Evolutionary conservation across 2,797 vertebrate species (phyloP), one percentile per base, ranked within the genome.

Genomic region (Ceyx erithaca): DNA sequence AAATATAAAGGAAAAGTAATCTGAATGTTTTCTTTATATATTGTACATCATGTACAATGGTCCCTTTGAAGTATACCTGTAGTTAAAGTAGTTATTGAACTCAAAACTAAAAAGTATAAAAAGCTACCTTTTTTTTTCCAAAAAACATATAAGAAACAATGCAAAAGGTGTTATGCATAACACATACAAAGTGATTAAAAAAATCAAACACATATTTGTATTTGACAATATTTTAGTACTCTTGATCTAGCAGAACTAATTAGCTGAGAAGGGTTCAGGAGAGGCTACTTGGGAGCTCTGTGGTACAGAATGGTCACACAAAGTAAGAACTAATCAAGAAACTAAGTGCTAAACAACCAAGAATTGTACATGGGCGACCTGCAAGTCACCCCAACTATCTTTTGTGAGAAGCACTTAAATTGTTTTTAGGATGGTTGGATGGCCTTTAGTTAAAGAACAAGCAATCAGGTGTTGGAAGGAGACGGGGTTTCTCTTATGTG

Each of bases 1-100:
- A 62, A 92, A 96, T 97, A 97, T 97, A 92, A 95, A 97, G 96
- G 96, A 97, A 96, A 96, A 95, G 80, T 97, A 91, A 95, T 82
- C 90, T 52, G 88, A 95, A 77, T 95, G 85, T 90, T 93, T 93
- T 94, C 90, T 95, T 95, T 89, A 91, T 92, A 95, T 96, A 93
- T 92, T 95, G 95, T 97, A 97, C 95, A 66, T 90, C 94, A 90
- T 85, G 96, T 98, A 97, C 97, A 97, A 91, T 97, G 97, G 97
- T 98, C 98, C 98, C 98, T 98, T 98, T 97, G 97, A 97, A 97
- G 97, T 96, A 97, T 98, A 98, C 98, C 98, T 98, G 97, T 97
- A 98, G 98, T 97, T 98, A 97, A 97, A 97, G 97, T 98, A 97
- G 96, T 97, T 97, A 97, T 90, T 78, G 86, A 97, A 98, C 97